phyloP scores from a whole-genome alignment of 2,888 invertebrate species.

The Conomelus anceps region DNA sequence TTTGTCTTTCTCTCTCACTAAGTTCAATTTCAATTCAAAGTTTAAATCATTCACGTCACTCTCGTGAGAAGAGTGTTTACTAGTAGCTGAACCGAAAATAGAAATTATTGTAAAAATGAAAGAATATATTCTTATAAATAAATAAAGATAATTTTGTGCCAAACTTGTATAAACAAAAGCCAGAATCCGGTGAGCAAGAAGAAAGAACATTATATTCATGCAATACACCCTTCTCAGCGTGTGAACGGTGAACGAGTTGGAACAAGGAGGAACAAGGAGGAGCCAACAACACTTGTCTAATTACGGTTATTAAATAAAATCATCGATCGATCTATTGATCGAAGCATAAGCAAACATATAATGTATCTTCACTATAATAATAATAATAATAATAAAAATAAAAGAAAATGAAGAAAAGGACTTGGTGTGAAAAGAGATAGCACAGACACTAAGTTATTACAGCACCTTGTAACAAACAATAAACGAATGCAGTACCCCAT shows the following conservation, averaged over 20 bases:
- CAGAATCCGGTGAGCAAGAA: constrained; percentile 17
- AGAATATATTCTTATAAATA: neutral
- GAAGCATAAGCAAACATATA: neutral
- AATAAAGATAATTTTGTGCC: constrained; percentile 15
- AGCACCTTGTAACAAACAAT: neutral
- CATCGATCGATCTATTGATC: no score
- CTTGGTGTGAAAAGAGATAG: neutral
- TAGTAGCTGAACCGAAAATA: constrained; percentile 5
- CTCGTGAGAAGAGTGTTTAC: constrained; percentile 15
- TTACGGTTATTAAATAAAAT: neutral
- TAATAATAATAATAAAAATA: no score
- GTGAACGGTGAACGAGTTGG: constrained; percentile 8
- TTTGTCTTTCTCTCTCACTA: constrained; percentile 22
- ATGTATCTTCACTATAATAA: neutral
- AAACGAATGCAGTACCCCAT: neutral
- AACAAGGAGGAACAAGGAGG: constrained; percentile 17
- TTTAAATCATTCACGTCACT: constrained; percentile 22
- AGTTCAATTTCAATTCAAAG: constrained; percentile 4
- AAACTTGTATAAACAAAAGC: constrained; percentile 9
- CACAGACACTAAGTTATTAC: neutral
- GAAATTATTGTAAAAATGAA: constrained; percentile 4
- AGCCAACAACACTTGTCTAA: neutral
- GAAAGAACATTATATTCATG: constrained; percentile 25
- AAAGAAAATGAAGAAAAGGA: neutral
- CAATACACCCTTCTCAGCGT: constrained; percentile 26